phyloP scores from a whole-genome alignment of 2,113 vertebrate species.

The Pelodiscus sinensis region DNA sequence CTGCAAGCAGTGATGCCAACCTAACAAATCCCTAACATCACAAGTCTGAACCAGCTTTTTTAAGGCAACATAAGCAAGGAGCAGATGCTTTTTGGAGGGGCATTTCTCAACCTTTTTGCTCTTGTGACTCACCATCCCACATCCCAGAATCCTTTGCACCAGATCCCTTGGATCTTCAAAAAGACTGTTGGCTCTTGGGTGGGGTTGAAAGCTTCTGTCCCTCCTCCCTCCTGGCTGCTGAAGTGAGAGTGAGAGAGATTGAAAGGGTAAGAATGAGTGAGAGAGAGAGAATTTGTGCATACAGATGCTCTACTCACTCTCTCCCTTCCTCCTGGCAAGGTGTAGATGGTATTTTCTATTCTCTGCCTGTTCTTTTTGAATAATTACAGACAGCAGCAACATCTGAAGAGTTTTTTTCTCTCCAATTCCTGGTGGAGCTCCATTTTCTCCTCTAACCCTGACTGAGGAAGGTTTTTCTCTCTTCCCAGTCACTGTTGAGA shows the following conservation, averaged over 20 bases:
- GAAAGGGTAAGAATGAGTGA: neutral
- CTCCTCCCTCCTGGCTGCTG: neutral
- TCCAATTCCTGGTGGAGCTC: neutral
- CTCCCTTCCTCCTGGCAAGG: neutral
- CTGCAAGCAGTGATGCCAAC: neutral
- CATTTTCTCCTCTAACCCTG: rapidly evolving
- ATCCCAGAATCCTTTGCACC: neutral
- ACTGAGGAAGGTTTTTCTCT: neutral
- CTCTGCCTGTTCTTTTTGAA: neutral
- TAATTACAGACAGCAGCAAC: neutral
- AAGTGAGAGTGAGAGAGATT: neutral
- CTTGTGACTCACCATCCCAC: neutral
- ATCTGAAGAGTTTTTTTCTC: neutral
- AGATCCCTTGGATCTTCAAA: constrained; percentile 18
- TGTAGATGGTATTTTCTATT: no score
- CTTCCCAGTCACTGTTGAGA: neutral
- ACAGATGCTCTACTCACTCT: neutral
- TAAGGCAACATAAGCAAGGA: neutral
- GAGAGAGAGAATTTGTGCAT: neutral
- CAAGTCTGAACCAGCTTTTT: neutral
- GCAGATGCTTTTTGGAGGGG: neutral
- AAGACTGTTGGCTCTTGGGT: neutral
- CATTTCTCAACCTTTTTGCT: constrained; percentile 2
- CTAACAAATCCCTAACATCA: neutral
- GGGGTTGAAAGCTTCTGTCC: neutral